phyloP scores from a whole-genome alignment of 2,888 invertebrate species.

The Stramonita haemastoma region DNA sequence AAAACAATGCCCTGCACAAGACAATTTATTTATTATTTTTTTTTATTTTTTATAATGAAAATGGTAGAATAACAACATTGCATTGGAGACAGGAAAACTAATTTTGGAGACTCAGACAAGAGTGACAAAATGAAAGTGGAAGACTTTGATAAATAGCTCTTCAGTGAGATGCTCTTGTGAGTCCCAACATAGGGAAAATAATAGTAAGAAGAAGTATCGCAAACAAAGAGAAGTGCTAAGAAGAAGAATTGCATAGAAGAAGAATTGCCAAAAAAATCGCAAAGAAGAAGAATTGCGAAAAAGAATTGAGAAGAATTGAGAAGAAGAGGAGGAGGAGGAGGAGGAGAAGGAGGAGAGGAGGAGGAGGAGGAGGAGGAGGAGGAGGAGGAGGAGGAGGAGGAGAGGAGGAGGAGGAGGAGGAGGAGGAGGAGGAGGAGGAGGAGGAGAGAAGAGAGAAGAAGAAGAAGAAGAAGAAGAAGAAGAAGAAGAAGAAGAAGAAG shows the following conservation, averaged over 20 bases:
- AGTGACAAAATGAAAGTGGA: not conserved
- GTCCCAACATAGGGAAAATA: not conserved
- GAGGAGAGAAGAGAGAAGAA: not conserved
- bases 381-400: not conserved
- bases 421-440: not conserved
- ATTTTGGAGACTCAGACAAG: no score
- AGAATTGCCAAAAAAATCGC: not conserved
- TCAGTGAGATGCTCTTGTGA: no score
- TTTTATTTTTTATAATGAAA: no score
- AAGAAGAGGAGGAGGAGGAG: no score
- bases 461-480: not conserved
- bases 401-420: not conserved
- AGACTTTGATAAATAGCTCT: not conserved
- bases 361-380: not conserved
- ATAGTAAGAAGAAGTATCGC: not conserved
- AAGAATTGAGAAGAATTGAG: not conserved
- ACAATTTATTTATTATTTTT: no score
- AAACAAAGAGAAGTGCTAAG: not conserved
- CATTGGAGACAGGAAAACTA: no score
- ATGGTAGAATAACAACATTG: no score
- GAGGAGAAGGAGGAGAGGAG: not conserved
- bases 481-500: not conserved
- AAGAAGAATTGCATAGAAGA: not conserved
- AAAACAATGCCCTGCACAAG: no score
- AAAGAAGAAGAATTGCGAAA: not conserved